Conservation (phyloP, 2,888 invertebrate species). For the Tetrapedia diversipes region DNA sequence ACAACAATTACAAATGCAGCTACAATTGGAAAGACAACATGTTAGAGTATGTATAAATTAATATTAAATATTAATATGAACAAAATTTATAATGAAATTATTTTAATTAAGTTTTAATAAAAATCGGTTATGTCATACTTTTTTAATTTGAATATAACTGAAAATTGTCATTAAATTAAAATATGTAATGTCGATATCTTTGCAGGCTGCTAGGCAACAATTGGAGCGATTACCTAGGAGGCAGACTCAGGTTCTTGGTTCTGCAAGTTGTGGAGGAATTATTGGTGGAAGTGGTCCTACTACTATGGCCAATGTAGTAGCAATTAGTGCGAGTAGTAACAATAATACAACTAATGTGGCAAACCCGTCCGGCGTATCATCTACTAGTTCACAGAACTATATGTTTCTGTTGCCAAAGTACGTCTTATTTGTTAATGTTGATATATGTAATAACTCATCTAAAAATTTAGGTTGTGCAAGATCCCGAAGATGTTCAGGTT, state of each 20-base stretch:
- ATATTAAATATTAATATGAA: background rate
- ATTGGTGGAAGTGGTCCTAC: conserved; percentile 76
- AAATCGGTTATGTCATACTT: background rate
- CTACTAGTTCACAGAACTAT: conserved; percentile 79
- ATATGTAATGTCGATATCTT: conserved; percentile 7
- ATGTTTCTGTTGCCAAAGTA: conserved; percentile 82
- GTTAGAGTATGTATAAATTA: conserved; percentile 84
- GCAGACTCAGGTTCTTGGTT: conserved; percentile 86
- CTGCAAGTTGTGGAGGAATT: conserved; percentile 84
- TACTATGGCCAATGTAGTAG: conserved; percentile 79
- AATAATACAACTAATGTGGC: conserved; percentile 79
- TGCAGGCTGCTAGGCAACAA: conserved; percentile 92
- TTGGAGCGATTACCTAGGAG: conserved; percentile 94
- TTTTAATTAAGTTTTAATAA: background rate
- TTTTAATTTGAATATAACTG: background rate
- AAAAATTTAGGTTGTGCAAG: too few relatives aligned
- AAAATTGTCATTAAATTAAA: background rate
- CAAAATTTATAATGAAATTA: background rate
- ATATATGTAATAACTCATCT: background rate
- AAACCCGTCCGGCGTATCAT: conserved; percentile 78
- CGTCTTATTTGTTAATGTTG: conserved; percentile 31
- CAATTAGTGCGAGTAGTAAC: conserved; percentile 79
- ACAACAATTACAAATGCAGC: conserved; percentile 97
- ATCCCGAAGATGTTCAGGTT: too few relatives aligned
- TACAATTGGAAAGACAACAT: conserved; percentile 95